phyloP scores from a whole-genome alignment of 2,888 invertebrate species.

The Noctua fimbriata region DNA sequence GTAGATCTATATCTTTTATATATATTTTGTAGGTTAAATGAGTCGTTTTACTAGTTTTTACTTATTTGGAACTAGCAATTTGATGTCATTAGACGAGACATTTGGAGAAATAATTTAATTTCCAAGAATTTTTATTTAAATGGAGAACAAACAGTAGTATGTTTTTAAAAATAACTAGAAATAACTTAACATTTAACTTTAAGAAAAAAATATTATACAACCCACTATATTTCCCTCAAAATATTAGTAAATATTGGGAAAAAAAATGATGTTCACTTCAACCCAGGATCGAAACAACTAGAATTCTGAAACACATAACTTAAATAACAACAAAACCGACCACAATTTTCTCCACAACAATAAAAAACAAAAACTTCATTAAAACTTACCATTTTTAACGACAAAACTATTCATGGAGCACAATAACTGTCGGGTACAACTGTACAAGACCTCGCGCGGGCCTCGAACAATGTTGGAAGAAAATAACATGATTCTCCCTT shows the following conservation, averaged over 20 bases:
- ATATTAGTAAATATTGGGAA: too few species aligned
- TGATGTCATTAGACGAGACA: background rate
- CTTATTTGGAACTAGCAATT: background rate
- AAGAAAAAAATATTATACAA: too few species aligned
- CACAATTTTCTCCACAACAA: slow-evolving; percentile 16
- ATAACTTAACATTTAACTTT: too few species aligned
- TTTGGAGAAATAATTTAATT: background rate
- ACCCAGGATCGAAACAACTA: too few species aligned
- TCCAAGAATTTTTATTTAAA: background rate
- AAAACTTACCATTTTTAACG: slow-evolving; percentile 53
- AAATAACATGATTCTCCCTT: slow-evolving; percentile 69
- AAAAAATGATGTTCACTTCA: too few species aligned
- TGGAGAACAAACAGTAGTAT: background rate
- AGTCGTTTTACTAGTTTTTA: too few species aligned
- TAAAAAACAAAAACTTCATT: slow-evolving; percentile 29
- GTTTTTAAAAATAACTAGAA: background rate
- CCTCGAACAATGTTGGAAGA: slow-evolving; percentile 56
- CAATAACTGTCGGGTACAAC: slow-evolving; percentile 68
- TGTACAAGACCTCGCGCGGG: slow-evolving; percentile 57
- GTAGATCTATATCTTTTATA: background rate
- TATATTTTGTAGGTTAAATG: background rate
- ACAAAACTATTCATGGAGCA: slow-evolving; percentile 61
- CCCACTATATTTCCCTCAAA: too few species aligned
- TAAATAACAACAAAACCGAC: slow-evolving; percentile 15
- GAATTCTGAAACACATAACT: background rate